phyloP scores from a whole-genome alignment of 2,797 vertebrate species.

The Sebastes iracundus region DNA sequence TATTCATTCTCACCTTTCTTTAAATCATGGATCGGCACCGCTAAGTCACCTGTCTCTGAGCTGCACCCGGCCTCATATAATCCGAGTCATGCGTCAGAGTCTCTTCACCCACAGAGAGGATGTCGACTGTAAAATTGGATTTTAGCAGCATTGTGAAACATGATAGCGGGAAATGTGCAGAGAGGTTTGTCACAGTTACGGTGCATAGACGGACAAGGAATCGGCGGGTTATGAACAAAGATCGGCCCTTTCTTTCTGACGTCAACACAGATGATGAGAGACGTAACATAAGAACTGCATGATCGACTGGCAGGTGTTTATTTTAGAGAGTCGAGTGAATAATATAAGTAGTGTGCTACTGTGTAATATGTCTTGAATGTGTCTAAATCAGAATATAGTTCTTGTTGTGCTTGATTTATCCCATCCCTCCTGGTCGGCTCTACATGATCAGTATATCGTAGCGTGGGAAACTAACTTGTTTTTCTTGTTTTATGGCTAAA shows the following conservation, averaged over 20 bases:
- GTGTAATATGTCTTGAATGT: background rate
- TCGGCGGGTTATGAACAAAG: background rate
- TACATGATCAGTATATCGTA: background rate
- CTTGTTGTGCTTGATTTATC: background rate
- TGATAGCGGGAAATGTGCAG: conserved; percentile 26
- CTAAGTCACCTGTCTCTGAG: background rate
- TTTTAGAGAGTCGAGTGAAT: background rate
- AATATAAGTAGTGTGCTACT: background rate
- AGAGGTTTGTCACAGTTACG: conserved; percentile 19
- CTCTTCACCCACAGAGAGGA: background rate
- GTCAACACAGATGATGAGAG: background rate
- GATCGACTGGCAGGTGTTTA: background rate
- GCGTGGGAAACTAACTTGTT: background rate
- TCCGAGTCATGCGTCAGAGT: conserved; percentile 27
- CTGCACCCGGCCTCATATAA: conserved; percentile 14
- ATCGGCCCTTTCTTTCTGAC: background rate
- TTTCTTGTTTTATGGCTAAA: background rate
- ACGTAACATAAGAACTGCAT: background rate
- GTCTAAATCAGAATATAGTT: background rate
- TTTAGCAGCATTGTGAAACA: conserved; percentile 40
- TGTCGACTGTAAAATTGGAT: conserved; percentile 28
- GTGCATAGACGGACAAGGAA: background rate
- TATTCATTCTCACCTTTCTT: background rate
- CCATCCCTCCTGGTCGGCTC: background rate
- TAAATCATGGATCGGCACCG: background rate